These are phyloP conservation scores for Epirrhoe alternata DNA, from an alignment of 2,888 invertebrate species.

Conservation along the genomic window DNA sequence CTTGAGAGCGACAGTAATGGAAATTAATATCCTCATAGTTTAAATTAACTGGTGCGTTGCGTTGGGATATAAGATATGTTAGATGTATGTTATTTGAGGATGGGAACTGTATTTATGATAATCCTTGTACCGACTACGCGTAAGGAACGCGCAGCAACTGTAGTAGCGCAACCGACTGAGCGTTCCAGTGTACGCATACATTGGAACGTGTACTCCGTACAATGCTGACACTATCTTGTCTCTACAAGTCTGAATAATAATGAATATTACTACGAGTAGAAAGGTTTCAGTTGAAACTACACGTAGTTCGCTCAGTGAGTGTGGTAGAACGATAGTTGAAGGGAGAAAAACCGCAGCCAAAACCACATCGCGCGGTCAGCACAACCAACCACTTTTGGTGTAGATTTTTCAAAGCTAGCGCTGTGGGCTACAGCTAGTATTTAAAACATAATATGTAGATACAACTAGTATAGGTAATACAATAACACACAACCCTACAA, in stretches of 20 bases:
- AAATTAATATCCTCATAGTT: constrained; percentile 36
- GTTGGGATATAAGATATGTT: constrained; percentile 18
- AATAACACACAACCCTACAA: neutral
- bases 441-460: neutral
- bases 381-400: neutral
- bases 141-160: too few species aligned
- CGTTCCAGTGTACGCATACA: too few species aligned
- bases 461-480: neutral
- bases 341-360: neutral
- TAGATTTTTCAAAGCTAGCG: neutral
- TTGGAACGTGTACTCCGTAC: too few species aligned
- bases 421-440: neutral
- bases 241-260: neutral
- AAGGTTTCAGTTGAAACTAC: neutral
- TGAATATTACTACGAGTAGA: neutral
- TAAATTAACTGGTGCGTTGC: constrained; percentile 22
- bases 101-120: neutral
- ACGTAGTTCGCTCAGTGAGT: neutral
- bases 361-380: neutral
- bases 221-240: too few species aligned
- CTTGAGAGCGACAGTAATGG: constrained; percentile 18
- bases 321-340: neutral
- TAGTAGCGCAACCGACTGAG: too few species aligned
- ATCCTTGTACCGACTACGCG: too few species aligned
- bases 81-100: constrained; percentile 6